Base-by-base conservation (phyloP, 2,888 invertebrate genomes). In the Ichneumoninae sp. region DNA sequence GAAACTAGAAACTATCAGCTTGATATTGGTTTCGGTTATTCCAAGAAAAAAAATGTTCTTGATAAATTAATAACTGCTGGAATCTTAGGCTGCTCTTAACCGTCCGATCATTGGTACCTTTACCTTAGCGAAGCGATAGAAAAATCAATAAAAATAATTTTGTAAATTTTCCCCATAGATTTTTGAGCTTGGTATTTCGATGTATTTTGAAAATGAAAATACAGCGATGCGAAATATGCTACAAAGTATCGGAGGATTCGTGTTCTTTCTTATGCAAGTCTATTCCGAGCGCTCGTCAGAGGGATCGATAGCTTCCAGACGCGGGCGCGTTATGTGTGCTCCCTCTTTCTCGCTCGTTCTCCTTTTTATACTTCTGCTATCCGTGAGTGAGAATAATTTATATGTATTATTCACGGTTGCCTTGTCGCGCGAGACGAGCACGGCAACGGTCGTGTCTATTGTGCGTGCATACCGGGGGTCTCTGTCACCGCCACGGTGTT, bases 371-470 rank as follows among this genome's bases (percentile, higher is more conserved):
- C 70, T 5, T 40, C 62, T 79, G 54, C 76, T 76, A 72, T 80
- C 36, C 82, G 85, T 86, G 84, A 80, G 84, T 78, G 68, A 76
- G 83, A 86, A 86, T 87, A 87, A 90, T 90, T 90, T 90, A 90
- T 90, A 90, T 88, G 89, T 85, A 88, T 90, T 90, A 90, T 90
- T 90, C 90, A 90, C 90, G 89, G 90, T 88, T 90, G 90, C 89
- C 90, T 90, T 89, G 84, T 84, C 82, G 78, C 77, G 82, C 83
- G 86, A 84, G 85, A 85, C 83, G 83, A 77, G 82, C 81, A 81
- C 84, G 84, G 80, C 85, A 87, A 87, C 86, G 78, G 87, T 84
- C 88, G 72, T 82, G 69, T 79, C 88, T 72, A 88, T 89, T 90
- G 89, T 89, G 81, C 80, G 83, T 75, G 80, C 78, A 83, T 83